Conservation (phyloP, 92 coral and sea anemone genomes). For the Epizoanthus scotinus region DNA sequence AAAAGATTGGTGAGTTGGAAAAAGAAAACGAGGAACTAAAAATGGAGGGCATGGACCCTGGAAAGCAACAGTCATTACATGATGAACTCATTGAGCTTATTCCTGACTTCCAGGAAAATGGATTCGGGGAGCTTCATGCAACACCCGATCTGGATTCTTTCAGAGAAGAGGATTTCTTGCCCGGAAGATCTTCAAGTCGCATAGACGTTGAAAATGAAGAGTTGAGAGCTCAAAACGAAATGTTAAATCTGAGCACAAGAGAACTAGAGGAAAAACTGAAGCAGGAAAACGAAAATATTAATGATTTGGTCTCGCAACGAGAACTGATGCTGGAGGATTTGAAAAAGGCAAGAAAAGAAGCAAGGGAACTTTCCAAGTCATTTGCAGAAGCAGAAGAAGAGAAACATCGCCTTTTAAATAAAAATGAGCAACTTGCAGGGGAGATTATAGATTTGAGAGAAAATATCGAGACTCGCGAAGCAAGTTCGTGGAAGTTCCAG, state of each 20-base stretch:
- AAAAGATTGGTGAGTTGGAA: conserved; percentile 44
- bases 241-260: conserved; percentile 33
- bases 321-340: conserved; percentile 19
- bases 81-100: conserved; percentile 34
- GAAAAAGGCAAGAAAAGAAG: conserved; percentile 17
- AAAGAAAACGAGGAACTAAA: conserved; percentile 57
- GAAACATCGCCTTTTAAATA: conserved; percentile 13
- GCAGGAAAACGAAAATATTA: conserved; percentile 26
- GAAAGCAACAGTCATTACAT: conserved; percentile 25
- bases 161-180: conserved; percentile 12
- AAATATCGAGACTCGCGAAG: conserved; percentile 27
- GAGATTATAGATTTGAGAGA: conserved; percentile 32
- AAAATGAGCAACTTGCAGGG: conserved; percentile 47
- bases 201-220: conserved; percentile 32
- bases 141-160: conserved; percentile 31
- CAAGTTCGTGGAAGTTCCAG: conserved; percentile 29
- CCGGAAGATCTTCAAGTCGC: conserved; percentile 32
- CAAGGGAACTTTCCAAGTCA: conserved; percentile 28
- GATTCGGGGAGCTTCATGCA: conserved; percentile 31
- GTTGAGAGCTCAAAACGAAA: conserved; percentile 35
- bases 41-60: conserved; percentile 27
- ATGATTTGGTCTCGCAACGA: conserved; percentile 12
- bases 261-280: conserved; percentile 32
- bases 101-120: conserved; percentile 39
- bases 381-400: conserved; percentile 36